Base-by-base conservation (phyloP, 2,888 invertebrate species). In the Scotopteryx bipunctaria region DNA sequence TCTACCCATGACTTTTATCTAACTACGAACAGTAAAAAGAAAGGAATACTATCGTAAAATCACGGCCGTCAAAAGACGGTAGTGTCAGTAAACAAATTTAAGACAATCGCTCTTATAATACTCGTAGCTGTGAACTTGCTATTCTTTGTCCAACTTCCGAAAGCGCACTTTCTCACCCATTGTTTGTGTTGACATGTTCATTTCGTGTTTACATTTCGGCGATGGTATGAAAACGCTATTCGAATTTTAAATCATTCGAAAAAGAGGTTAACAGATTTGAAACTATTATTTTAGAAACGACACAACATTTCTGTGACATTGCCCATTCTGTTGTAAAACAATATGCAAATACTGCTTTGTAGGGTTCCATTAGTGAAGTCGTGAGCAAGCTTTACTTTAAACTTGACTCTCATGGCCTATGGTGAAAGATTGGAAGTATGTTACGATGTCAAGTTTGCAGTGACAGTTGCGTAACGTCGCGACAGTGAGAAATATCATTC, bases 381-480 rank as follows among this genome's bases (percentile, higher is more conserved):
- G 42, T 59, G 41, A 45, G 38, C 21, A 41, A 53, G 38, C 37
- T 56, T 56, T 52, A 27, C 44, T 54, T 47, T 59, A 59, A 61
- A 59, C 59, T 61, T 61, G 56, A 56, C 55, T 58, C 36, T 21
- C n/a, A 45, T 27, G 33, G 21, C 29, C 38, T 41, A 56, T 48
- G 59, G 59, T 55, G 57, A 55, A 57, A 53, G 52, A 56, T 31
- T 21, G 14, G 15, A 59, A 59, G 59, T 58, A 66, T 76, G 73
- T 61, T 72, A 64, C 60, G 65, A 67, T 83, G 84, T 83, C 84
- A 84, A 84, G 86, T 83, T 84, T 81, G 74, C 69, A 63, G 47
- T 50, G 60, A 52, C 58, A 57, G 57, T 82, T 78, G 77, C 66
- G 78, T 71, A 81, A 83, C 59, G n/a, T 4, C 43, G 57, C 55